Conservation (phyloP, 2,113 vertebrate species). For the Eira barbara region DNA sequence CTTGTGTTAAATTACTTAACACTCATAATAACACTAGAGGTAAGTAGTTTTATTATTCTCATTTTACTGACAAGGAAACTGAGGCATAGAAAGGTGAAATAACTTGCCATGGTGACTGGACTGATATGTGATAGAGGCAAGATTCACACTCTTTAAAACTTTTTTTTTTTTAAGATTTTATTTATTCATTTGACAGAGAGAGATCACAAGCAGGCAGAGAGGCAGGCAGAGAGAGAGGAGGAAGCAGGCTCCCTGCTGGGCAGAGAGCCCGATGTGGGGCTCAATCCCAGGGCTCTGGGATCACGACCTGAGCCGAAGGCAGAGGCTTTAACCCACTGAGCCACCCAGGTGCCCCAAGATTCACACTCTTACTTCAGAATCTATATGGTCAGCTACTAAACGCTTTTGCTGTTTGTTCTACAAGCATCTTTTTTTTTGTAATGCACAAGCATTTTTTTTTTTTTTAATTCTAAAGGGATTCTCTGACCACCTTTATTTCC, state of each 20-base stretch:
- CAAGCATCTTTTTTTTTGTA: neutral
- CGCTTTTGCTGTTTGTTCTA: neutral
- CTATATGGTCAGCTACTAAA: neutral
- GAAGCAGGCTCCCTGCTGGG: too few relatives aligned
- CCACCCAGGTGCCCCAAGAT: too few relatives aligned
- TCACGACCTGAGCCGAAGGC: too few relatives aligned
- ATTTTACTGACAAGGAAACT: neutral
- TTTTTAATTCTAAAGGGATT: slow-evolving; percentile 11
- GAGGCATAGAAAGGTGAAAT: neutral
- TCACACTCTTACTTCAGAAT: neutral
- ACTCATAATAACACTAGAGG: neutral
- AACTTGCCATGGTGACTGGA: neutral
- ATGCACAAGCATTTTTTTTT: neutral
- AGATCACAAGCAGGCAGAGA: too few relatives aligned
- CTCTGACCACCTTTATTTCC: neutral
- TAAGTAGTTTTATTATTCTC: neutral
- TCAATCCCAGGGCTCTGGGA: too few relatives aligned
- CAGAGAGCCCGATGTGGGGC: too few relatives aligned
- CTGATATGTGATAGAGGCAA: neutral
- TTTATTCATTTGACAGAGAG: too few relatives aligned
- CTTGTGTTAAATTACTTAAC: neutral
- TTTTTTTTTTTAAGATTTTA: too few relatives aligned
- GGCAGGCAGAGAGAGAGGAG: too few relatives aligned
- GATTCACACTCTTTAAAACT: neutral
- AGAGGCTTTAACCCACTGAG: too few relatives aligned